A percentile compares a stretch with the other conserved stretches of the same genome.
These are phyloP conservation scores for Nemoura dubitans DNA, from an alignment of 2,888 invertebrate genomes.

Conservation along the genomic window DNA sequence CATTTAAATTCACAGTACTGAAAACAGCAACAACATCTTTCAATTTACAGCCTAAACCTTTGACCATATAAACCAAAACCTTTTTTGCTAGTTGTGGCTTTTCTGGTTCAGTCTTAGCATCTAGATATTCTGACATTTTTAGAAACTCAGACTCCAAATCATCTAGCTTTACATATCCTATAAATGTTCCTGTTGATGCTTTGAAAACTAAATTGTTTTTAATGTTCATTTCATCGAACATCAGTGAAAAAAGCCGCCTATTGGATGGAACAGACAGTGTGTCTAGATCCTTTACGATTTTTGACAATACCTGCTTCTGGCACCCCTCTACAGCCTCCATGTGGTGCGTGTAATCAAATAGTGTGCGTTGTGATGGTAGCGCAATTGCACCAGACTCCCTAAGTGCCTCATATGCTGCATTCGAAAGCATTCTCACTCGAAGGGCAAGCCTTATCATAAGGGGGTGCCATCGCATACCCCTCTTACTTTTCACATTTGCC, in stretches of 20 bases:
- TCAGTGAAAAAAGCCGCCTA: not conserved
- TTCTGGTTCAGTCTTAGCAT: not conserved
- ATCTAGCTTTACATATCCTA: slow-evolving; percentile 27
- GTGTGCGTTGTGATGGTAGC: slow-evolving; percentile 25
- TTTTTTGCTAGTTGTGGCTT: slow-evolving; percentile 1
- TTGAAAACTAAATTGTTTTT: slow-evolving; percentile 10
- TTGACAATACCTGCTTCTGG: slow-evolving; percentile 15
- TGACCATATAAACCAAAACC: slow-evolving; percentile 1
- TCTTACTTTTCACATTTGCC: not conserved
- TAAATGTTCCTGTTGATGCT: not conserved
- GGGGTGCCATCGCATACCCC: slow-evolving; percentile 36
- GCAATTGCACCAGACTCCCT: slow-evolving; percentile 3
- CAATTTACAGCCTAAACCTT: slow-evolving; percentile 13
- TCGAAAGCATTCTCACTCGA: not conserved
- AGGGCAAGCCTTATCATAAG: slow-evolving; percentile 28
- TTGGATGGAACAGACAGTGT: not conserved
- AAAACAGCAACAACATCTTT: slow-evolving; percentile 18
- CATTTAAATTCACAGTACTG: not conserved
- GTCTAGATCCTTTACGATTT: not conserved
- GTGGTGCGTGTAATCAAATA: slow-evolving; percentile 27
- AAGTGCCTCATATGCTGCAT: slow-evolving; percentile 1
- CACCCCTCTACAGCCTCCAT: slow-evolving; percentile 14
- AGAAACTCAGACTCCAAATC: not conserved
- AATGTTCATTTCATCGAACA: slow-evolving; percentile 22
- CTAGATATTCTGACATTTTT: slow-evolving; percentile 7